Percentiles rank a stretch among this genome's conserved stretches.
These are phyloP conservation scores for Andrena cerasifolii DNA, from an alignment of 1,140 invertebrate genomes.

Conservation along the genomic window DNA sequence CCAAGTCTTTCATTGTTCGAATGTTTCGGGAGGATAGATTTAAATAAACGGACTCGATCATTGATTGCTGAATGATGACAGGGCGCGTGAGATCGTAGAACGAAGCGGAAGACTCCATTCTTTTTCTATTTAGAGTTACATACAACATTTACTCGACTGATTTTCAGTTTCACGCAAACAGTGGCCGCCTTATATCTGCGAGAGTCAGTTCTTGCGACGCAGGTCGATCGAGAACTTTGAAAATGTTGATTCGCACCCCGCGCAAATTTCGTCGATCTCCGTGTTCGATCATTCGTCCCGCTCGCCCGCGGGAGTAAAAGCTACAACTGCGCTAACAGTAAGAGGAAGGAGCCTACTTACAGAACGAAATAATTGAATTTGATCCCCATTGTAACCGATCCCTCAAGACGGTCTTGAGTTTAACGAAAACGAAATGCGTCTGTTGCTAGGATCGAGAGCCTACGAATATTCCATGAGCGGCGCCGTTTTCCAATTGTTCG, in stretches of 20 bases:
- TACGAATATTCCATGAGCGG: not conserved
- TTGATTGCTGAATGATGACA: too few relatives aligned
- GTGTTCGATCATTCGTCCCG: too few relatives aligned
- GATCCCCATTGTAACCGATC: constrained; percentile 1
- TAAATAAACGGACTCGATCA: too few relatives aligned
- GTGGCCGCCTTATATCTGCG: constrained; percentile 7
- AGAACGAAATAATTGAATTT: not conserved
- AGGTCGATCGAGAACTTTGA: not conserved
- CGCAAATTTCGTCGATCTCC: too few relatives aligned
- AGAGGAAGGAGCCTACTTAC: constrained; percentile 3
- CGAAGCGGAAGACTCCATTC: too few relatives aligned
- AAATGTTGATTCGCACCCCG: not conserved
- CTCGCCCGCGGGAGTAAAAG: too few relatives aligned
- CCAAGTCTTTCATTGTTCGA: not conserved
- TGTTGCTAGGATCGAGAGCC: not conserved
- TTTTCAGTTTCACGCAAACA: constrained; percentile 46
- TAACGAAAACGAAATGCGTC: not conserved
- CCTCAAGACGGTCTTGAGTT: not conserved
- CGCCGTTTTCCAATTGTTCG: not conserved
- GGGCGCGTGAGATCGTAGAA: too few relatives aligned
- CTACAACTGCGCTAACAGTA: not conserved
- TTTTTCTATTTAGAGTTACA: not conserved
- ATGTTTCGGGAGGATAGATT: not conserved
- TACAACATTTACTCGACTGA: constrained; percentile 10
- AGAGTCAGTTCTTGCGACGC: not conserved